A percentile compares a stretch with the other conserved stretches of the same genome.
These are phyloP conservation scores for Hippoglossus hippoglossus DNA, from an alignment of 2,797 vertebrate genomes.

Conservation along the genomic window DNA sequence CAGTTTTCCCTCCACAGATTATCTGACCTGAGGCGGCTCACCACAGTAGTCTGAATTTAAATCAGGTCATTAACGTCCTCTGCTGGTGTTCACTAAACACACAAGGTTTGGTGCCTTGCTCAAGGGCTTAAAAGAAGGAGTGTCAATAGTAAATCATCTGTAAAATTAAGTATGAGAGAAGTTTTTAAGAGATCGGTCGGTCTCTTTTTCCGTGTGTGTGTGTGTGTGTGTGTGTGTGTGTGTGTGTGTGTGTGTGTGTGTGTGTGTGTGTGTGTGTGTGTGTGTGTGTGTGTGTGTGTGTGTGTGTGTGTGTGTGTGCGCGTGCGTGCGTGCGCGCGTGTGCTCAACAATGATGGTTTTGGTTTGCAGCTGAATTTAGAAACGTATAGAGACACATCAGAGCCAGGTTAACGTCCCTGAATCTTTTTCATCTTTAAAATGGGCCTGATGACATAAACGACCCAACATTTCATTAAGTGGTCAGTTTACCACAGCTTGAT, in stretches of 20 bases:
- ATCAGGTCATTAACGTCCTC: constrained; percentile 35
- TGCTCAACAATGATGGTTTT: constrained; percentile 9
- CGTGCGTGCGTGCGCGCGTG: too few species aligned
- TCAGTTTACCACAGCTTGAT: constrained; percentile 33
- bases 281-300: too few species aligned
- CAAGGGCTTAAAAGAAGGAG: constrained; percentile 15
- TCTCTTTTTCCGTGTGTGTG: too few species aligned
- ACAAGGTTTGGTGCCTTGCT: constrained; percentile 19
- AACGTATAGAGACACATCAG: not conserved
- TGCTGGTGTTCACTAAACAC: constrained; percentile 32
- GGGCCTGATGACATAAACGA: constrained; percentile 9
- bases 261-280: constrained; percentile 4
- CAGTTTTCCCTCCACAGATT: constrained; percentile 1
- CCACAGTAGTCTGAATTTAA: constrained; percentile 8
- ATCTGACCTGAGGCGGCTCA: constrained; percentile 23
- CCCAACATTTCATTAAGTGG: constrained; percentile 23
- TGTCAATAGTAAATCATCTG: constrained; percentile 23
- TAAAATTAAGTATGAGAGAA: constrained; percentile 11
- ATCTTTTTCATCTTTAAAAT: constrained; percentile 7
- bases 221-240: not conserved
- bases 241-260: too few species aligned
- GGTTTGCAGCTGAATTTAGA: constrained; percentile 2
- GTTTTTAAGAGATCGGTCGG: too few species aligned
- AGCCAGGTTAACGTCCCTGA: not conserved
- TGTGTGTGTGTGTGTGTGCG: not conserved